Base-by-base conservation (phyloP, 2,113 vertebrate genomes). In the Trochalopteron elliotii region DNA sequence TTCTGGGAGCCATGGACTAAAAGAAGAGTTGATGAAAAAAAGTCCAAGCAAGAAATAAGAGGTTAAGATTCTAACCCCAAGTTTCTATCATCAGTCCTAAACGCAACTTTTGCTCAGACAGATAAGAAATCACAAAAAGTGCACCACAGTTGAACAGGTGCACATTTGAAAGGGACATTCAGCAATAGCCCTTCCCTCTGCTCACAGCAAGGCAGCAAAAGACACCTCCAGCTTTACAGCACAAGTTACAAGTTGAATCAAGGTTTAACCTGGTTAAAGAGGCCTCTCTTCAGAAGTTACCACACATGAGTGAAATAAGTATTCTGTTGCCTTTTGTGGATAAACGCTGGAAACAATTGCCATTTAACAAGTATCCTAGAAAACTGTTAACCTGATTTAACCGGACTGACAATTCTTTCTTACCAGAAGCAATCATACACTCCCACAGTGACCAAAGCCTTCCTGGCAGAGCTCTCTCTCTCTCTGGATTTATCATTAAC, bases 401-500 rank as follows among this genome's bases (percentile, higher is more conserved):
- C 55, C 27, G 63, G 60, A 39, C 61, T 25, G 50, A 52, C 72
- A 83, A 83, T 83, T 83, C 5, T 0, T 52, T 75, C 83, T 71
- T 88, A 80, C 63, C 57, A 68, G 85, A 94, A 96, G 79, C 37
- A 87, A 80, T 76, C 9, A 0, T 79, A 74, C 65, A 35, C 80
- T 94, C 89, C 69, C 83, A 50, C 64, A 77, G 94, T 79, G 87
- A 95, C 92, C 92, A 97, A 91, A 95, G 88, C 90, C 90, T 93
- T 97, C 96, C 96, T 97, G 98, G 97, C 97, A 97, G 93, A 89
- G 85, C 49, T 64, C 90, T 81, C 88, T 91, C 90, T 92, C 90
- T 92, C 91, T 94, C 88, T 77, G 94, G 95, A 94, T 98, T 98
- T 97, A 97, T 98, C 98, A 98, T 98, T 98, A 97, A 92, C 93